phyloP scores from a whole-genome alignment of 1,140 invertebrate species.

The Battus philenor region DNA sequence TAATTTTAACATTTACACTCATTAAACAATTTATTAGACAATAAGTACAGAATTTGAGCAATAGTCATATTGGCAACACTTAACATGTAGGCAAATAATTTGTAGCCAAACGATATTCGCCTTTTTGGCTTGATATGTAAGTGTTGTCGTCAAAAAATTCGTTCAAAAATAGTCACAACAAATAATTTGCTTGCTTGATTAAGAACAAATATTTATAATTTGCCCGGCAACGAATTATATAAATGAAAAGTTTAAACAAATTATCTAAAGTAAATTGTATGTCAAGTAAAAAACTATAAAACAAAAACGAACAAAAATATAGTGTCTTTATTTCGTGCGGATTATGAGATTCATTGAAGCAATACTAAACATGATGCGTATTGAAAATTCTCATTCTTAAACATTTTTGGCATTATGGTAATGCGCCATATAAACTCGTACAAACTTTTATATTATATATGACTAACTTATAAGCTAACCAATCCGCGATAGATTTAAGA shows the following conservation, averaged over 20 bases:
- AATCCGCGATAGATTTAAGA: slow-evolving; percentile 29
- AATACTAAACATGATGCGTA: not conserved
- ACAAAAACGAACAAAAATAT: too few species aligned
- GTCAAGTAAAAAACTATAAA: too few species aligned
- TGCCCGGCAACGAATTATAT: too few species aligned
- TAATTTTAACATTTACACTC: slow-evolving; percentile 42
- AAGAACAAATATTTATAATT: too few species aligned
- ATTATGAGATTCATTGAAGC: slow-evolving; percentile 7
- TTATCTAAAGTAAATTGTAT: too few species aligned
- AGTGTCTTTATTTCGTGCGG: slow-evolving; percentile 6
- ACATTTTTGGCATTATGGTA: not conserved
- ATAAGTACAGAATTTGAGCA: slow-evolving; percentile 48
- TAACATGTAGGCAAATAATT: slow-evolving; percentile 7
- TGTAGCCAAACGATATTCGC: not conserved
- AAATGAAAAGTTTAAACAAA: too few species aligned
- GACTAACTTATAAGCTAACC: slow-evolving; percentile 25
- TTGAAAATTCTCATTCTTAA: not conserved
- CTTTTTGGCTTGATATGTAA: not conserved
- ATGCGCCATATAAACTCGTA: slow-evolving; percentile 3
- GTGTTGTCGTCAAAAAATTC: slow-evolving; percentile 9
- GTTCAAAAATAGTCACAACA: slow-evolving; percentile 8
- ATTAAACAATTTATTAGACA: slow-evolving; percentile 30
- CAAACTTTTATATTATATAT: slow-evolving; percentile 10
- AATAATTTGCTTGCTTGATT: too few species aligned
- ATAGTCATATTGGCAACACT: slow-evolving; percentile 33